Conservation (phyloP, 1,140 invertebrate species). For the Ceratina calcarata region DNA sequence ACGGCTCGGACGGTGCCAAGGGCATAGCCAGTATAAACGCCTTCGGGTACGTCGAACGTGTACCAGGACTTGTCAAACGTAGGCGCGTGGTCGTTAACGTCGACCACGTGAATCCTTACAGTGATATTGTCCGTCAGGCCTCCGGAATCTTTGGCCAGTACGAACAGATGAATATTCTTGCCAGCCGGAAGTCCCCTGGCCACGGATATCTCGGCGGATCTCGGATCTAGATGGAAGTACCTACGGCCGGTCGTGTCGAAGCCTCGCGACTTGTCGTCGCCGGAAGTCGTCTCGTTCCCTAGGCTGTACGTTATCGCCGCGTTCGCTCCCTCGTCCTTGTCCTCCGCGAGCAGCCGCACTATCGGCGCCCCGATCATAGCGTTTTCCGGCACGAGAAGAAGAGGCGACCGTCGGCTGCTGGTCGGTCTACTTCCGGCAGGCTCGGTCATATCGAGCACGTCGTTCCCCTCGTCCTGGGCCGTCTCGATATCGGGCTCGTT, state of each 20-base stretch:
- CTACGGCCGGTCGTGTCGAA: slow-evolving; percentile 48
- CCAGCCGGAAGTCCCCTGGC: slow-evolving; percentile 88
- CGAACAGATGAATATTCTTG: slow-evolving; percentile 88
- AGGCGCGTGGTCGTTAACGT: slow-evolving; percentile 93
- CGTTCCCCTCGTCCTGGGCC: slow-evolving; percentile 74
- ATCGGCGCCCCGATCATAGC: slow-evolving; percentile 87
- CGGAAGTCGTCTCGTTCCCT: slow-evolving; percentile 60
- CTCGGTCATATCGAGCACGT: slow-evolving; percentile 62
- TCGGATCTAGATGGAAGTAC: slow-evolving; percentile 88
- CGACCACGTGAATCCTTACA: slow-evolving; percentile 86
- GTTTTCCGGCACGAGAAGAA: slow-evolving; percentile 89
- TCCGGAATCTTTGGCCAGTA: slow-evolving; percentile 89
- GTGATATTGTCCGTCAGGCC: slow-evolving; percentile 86
- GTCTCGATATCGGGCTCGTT: slow-evolving; percentile 71
- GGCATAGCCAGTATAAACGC: slow-evolving; percentile 85
- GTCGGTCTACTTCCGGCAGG: slow-evolving; percentile 75
- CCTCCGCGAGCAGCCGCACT: slow-evolving; percentile 89
- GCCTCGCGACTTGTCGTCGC: slow-evolving; percentile 29
- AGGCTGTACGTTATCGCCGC: slow-evolving; percentile 88
- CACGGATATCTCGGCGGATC: slow-evolving; percentile 87
- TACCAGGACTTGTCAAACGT: slow-evolving; percentile 91
- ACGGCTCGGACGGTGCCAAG: slow-evolving; percentile 88
- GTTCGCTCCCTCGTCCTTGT: slow-evolving; percentile 89
- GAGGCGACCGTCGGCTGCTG: slow-evolving; percentile 75
- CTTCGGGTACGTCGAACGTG: slow-evolving; percentile 90